Percentiles rank a stretch among this genome's conserved stretches.
These are phyloP conservation scores for Ophion ellenae DNA, from an alignment of 2,888 invertebrate genomes.

Conservation along the genomic window DNA sequence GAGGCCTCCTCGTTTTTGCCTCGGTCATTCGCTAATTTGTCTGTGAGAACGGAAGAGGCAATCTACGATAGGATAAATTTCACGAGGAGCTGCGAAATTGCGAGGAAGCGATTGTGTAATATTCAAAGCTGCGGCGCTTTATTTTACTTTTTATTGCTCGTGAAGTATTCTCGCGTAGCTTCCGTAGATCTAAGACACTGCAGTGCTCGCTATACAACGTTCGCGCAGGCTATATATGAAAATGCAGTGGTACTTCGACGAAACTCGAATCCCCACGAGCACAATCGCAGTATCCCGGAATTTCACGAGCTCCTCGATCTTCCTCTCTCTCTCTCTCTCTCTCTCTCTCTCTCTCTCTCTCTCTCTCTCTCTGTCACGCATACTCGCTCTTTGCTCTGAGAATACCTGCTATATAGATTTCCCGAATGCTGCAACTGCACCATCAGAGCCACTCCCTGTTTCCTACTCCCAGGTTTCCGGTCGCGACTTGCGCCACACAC, in stretches of 20 bases:
- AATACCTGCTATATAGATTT: conserved; percentile 51
- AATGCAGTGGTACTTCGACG: conserved; percentile 51
- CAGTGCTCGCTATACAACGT: conserved; percentile 25
- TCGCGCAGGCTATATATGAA: conserved; percentile 39
- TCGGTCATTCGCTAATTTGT: neutral
- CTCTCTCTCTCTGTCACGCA: conserved; percentile 19
- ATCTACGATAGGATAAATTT: neutral
- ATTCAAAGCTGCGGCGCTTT: conserved; percentile 10
- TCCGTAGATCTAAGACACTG: conserved; percentile 49
- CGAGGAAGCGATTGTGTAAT: neutral
- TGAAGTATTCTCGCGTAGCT: conserved; percentile 27
- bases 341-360: conserved; percentile 22
- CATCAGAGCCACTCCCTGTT: conserved; percentile 69
- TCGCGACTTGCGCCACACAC: conserved; percentile 61
- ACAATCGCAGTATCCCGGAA: conserved; percentile 61
- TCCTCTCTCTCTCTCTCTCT: conserved; percentile 31
- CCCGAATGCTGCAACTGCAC: conserved; percentile 65
- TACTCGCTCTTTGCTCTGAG: conserved; percentile 30
- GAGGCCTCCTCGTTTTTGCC: neutral
- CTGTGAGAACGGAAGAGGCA: neutral
- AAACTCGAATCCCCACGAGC: conserved; percentile 50
- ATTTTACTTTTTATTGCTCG: neutral
- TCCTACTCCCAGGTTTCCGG: conserved; percentile 57
- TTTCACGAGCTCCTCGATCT: conserved; percentile 56
- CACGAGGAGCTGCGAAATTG: neutral